Conservation (phyloP, 2,797 vertebrate genomes). For the Parauchenoglanis punctatus region DNA sequence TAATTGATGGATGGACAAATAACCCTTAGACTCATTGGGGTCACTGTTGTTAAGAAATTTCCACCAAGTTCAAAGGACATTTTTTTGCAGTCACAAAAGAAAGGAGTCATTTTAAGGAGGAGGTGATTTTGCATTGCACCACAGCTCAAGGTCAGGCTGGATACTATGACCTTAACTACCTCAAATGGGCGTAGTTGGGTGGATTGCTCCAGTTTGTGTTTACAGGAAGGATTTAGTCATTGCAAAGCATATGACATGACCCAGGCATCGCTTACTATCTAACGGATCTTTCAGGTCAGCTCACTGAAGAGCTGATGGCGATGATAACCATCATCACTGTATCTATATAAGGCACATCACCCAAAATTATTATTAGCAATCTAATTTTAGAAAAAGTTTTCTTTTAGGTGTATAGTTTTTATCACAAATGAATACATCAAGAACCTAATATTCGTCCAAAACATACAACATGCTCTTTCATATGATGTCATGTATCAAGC, state of each 20-base stretch:
- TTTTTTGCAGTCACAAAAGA: conserved; percentile 33
- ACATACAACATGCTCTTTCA: not conserved
- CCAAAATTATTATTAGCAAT: not conserved
- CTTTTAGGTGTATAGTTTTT: not conserved
- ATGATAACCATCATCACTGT: not conserved
- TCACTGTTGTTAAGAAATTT: not conserved
- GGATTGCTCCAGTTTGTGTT: conserved; percentile 47
- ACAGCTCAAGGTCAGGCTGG: conserved; percentile 35
- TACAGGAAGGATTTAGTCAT: conserved; percentile 59
- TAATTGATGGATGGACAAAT: too few species aligned
- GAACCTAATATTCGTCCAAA: not conserved
- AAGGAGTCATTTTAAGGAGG: conserved; percentile 25
- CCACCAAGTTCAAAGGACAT: not conserved
- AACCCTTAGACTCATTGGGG: not conserved
- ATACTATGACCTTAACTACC: conserved; percentile 51
- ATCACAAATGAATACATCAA: not conserved
- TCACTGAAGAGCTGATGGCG: not conserved
- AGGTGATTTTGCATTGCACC: conserved; percentile 22
- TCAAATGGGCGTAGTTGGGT: not conserved
- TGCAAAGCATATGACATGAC: conserved; percentile 3
- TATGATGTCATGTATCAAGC: not conserved
- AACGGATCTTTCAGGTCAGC: not conserved
- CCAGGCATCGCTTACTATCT: not conserved
- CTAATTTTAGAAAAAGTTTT: not conserved
- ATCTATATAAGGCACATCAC: not conserved